A percentile compares a stretch with the other conserved stretches of the same genome.
These are phyloP conservation scores for Synanceia verrucosa DNA, from an alignment of 2,797 vertebrate species.

Conservation along the genomic window DNA sequence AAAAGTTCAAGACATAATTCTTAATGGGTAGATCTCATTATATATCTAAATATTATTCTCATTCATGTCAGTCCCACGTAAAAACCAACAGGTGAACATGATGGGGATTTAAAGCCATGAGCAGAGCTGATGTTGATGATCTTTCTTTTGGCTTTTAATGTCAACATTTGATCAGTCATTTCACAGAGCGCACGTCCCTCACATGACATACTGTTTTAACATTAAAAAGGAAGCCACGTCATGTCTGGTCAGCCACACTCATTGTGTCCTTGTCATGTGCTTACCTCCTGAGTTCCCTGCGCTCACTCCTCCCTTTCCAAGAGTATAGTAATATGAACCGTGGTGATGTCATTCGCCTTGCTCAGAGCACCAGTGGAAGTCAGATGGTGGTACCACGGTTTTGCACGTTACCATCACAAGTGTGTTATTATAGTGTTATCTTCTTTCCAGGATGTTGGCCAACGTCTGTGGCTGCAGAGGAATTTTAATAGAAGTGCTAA, in stretches of 20 bases:
- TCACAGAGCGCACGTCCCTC: constrained; percentile 18
- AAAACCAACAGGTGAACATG: neutral
- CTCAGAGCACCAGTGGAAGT: too few species aligned
- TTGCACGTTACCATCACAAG: too few species aligned
- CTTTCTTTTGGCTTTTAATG: neutral
- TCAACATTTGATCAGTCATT: constrained; percentile 25
- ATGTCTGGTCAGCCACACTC: neutral
- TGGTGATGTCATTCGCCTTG: too few species aligned
- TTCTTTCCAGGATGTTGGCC: neutral
- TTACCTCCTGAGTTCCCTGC: too few species aligned
- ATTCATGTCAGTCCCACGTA: constrained; percentile 9
- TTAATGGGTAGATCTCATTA: neutral
- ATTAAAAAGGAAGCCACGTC: constrained; percentile 1
- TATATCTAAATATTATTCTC: constrained; percentile 11
- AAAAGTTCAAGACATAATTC: neutral
- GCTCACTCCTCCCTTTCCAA: too few species aligned
- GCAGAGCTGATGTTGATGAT: neutral
- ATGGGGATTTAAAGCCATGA: neutral
- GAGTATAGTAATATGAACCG: too few species aligned
- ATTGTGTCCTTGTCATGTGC: constrained; percentile 11
- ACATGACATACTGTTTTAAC: constrained; percentile 3
- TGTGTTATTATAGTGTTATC: neutral
- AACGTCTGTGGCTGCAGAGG: neutral
- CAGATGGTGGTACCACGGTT: too few species aligned
- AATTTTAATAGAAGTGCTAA: neutral